phyloP scores from a whole-genome alignment of 2,888 invertebrate genomes.

The Diachrysia chrysitis region DNA sequence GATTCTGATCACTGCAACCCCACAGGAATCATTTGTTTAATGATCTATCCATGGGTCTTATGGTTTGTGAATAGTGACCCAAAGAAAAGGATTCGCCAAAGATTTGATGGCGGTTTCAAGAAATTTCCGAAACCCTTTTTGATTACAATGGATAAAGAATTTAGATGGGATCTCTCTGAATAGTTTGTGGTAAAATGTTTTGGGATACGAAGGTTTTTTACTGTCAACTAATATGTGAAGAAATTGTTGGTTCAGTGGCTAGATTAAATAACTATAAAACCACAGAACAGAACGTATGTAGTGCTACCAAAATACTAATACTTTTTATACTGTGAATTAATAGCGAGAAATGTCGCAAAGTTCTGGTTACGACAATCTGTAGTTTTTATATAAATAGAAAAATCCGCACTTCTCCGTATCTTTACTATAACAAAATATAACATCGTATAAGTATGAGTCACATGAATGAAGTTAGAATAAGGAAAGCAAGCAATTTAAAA shows the following conservation, averaged over 20 bases:
- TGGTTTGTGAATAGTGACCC: conserved; percentile 37
- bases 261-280: neutral
- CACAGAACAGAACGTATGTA: too few species aligned
- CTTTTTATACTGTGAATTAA: too few species aligned
- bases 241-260: neutral
- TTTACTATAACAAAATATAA: too few species aligned
- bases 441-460: too few species aligned
- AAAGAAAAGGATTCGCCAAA: conserved; percentile 9
- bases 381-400: too few species aligned
- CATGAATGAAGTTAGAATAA: neutral
- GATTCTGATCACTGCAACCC: conserved; percentile 55
- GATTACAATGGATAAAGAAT: conserved; percentile 18
- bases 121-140: conserved; percentile 20
- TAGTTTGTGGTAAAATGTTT: neutral
- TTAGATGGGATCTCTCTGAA: conserved; percentile 23
- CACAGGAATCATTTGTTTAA: conserved; percentile 55
- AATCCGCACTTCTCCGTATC: too few species aligned
- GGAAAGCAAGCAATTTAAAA: neutral
- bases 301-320: too few species aligned
- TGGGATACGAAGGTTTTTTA: neutral
- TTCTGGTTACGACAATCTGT: too few species aligned
- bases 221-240: neutral
- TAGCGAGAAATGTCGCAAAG: too few species aligned
- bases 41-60: conserved; percentile 58
- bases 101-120: conserved; percentile 13